A percentile compares a stretch with the other conserved stretches of the same genome.
These are phyloP conservation scores for Auanema sp. DNA, from an alignment of 2,888 invertebrate genomes.

Conservation along the genomic window DNA sequence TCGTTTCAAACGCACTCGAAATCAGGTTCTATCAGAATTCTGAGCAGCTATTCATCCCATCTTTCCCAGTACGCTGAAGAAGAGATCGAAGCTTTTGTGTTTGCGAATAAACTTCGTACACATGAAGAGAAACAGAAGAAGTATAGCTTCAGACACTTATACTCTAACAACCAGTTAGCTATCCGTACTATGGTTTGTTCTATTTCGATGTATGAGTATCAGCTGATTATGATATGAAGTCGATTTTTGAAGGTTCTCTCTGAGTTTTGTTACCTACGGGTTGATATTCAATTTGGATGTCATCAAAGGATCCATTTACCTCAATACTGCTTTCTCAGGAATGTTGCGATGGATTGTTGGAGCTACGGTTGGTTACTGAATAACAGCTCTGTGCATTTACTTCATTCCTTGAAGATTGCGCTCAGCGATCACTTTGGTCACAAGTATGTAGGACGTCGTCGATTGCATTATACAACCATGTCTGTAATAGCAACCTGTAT, in stretches of 20 bases:
- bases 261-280: constrained; percentile 52
- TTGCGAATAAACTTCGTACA: constrained; percentile 5
- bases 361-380: constrained; percentile 23
- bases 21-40: constrained; percentile 12
- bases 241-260: constrained; percentile 34
- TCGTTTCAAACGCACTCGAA: constrained; percentile 25
- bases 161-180: constrained; percentile 19
- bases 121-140: constrained; percentile 33
- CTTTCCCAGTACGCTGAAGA: too few relatives aligned
- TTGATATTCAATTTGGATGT: constrained; percentile 56
- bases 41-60: too few relatives aligned
- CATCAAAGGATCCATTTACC: constrained; percentile 48
- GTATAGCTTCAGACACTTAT: constrained; percentile 42
- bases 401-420: constrained; percentile 38
- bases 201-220: constrained; percentile 8
- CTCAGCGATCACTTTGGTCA: constrained; percentile 42
- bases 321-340: constrained; percentile 52
- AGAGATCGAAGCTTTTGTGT: too few relatives aligned
- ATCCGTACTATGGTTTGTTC: constrained; percentile 11
- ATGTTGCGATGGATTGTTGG: constrained; percentile 49
- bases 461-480: constrained; percentile 44
- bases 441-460: constrained; percentile 32
- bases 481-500: constrained; percentile 39
- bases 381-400: too few relatives aligned
- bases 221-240: not conserved